Conservation (phyloP, 2,888 invertebrate genomes). For the Dryomyza anilis region DNA sequence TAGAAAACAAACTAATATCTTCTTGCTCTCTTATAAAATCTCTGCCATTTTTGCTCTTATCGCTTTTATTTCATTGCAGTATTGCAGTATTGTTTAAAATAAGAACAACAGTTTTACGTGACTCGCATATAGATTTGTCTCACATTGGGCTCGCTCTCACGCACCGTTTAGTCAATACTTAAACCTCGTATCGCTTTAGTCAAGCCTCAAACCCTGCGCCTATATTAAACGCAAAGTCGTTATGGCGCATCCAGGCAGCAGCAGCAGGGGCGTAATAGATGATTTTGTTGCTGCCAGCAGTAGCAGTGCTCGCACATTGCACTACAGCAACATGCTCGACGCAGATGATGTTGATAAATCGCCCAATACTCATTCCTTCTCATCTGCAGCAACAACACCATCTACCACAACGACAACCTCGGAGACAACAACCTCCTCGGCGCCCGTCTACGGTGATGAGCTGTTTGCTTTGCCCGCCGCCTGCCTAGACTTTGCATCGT, state of each 20-base stretch:
- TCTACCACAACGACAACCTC: slow-evolving; percentile 17
- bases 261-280: slow-evolving; percentile 20
- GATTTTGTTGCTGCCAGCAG: no score
- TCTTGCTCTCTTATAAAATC: no score
- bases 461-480: slow-evolving; percentile 35
- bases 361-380: neutral
- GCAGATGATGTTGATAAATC: slow-evolving; percentile 16
- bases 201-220: neutral
- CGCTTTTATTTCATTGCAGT: no score
- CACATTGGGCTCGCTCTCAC: no score
- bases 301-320: neutral
- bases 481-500: slow-evolving; percentile 38
- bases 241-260: neutral
- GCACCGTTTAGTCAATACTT: no score
- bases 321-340: neutral
- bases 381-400: neutral
- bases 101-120: no score
- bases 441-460: slow-evolving; percentile 53
- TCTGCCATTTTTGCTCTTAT: no score
- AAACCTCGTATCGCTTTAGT: no score
- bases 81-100: no score
- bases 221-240: no score
- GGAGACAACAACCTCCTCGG: slow-evolving; percentile 42
- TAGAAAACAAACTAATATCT: neutral
- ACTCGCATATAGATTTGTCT: no score